Conservation (phyloP, 2,797 vertebrate species). For the Myiotriccus ornatus region DNA sequence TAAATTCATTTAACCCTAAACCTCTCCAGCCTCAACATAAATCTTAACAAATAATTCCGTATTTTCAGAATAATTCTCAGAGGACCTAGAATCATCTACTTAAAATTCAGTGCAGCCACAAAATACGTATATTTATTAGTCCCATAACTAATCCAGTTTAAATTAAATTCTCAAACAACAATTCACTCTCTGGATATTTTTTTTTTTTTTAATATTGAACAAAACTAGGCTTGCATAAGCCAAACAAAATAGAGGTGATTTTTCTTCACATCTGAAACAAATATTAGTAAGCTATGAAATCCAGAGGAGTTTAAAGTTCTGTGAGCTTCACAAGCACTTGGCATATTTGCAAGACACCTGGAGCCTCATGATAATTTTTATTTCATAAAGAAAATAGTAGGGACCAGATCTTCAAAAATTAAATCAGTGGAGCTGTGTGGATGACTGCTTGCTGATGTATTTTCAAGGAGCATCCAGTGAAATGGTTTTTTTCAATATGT, state of each 20-base stretch:
- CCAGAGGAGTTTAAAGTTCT: constrained; percentile 20
- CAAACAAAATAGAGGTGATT: constrained; percentile 30
- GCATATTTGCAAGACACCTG: constrained; percentile 6
- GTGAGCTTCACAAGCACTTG: background rate
- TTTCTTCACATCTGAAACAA: constrained; percentile 7
- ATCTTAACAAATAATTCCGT: constrained; percentile 5
- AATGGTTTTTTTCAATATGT: background rate
- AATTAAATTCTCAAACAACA: constrained; percentile 55
- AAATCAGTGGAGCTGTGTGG: background rate
- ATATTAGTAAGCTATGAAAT: constrained; percentile 10
- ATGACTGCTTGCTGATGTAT: background rate
- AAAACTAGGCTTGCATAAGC: background rate
- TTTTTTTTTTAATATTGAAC: background rate
- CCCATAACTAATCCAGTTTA: constrained; percentile 46
- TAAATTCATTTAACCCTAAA: background rate
- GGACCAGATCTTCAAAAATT: background rate
- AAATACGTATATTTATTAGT: constrained; percentile 39
- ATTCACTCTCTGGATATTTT: constrained; percentile 5
- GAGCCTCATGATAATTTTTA: background rate
- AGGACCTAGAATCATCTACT: constrained; percentile 6
- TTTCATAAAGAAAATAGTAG: background rate
- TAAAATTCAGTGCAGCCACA: constrained; percentile 35
- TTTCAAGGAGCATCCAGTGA: background rate
- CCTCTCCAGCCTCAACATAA: background rate
- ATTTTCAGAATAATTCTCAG: constrained; percentile 23